These are phyloP conservation scores for Drosophila sordidula DNA, from an alignment of 2,888 invertebrate species.

Conservation along the genomic window DNA sequence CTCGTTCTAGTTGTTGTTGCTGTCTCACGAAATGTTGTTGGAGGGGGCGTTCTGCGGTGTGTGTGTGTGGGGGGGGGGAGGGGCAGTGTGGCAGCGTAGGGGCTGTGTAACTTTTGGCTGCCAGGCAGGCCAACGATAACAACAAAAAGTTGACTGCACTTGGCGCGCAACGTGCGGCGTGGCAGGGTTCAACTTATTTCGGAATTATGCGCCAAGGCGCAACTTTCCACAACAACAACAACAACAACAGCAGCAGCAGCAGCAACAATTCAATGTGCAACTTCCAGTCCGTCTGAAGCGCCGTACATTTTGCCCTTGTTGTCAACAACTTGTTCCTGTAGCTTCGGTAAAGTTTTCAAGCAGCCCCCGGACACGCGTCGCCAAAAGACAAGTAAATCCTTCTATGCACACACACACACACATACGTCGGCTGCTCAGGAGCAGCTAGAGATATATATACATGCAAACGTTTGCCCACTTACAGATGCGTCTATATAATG, in stretches of 20 bases:
- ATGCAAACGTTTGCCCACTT: conserved; percentile 2
- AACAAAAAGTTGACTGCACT: conserved; percentile 69
- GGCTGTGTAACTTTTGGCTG: conserved; percentile 54
- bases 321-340: conserved; percentile 54
- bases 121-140: conserved; percentile 60
- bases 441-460: conserved; percentile 1
- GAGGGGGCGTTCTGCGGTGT: neutral
- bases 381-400: conserved; percentile 47
- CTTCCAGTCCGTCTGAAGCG: conserved; percentile 6
- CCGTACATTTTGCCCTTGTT: conserved; percentile 50
- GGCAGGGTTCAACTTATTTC: conserved; percentile 50
- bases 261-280: conserved; percentile 21
- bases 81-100: neutral
- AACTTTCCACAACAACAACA: conserved; percentile 44
- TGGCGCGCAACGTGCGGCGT: conserved; percentile 1
- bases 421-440: conserved; percentile 20
- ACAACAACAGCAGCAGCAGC: conserved; percentile 4
- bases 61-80: neutral
- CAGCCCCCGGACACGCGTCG: conserved; percentile 26
- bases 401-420: conserved; percentile 3
- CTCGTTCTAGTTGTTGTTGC: conserved; percentile 6
- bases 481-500: conserved; percentile 42
- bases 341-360: conserved; percentile 31
- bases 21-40: conserved; percentile 1
- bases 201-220: conserved; percentile 66